Conservation (phyloP, 2,797 vertebrate species). For the Mastacembelus armatus region DNA sequence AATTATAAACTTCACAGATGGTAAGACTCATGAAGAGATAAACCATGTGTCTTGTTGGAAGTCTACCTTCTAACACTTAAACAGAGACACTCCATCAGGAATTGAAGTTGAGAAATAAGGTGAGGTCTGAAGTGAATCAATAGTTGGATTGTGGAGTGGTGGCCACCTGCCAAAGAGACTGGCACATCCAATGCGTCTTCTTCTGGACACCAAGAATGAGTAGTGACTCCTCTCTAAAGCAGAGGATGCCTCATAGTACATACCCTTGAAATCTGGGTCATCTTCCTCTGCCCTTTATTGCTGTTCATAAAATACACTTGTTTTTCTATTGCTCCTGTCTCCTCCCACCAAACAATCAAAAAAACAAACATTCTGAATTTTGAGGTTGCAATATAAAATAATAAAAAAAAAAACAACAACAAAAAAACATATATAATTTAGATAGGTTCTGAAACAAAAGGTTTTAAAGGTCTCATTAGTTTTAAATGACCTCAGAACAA, state of each 20-base stretch:
- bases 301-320: not conserved
- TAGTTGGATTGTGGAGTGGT: slow-evolving; percentile 80
- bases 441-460: slow-evolving; percentile 11
- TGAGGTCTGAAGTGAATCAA: slow-evolving; percentile 83
- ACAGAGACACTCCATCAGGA: slow-evolving; percentile 81
- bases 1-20: slow-evolving; percentile 62
- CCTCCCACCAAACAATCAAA: not conserved
- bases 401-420: slow-evolving; percentile 25
- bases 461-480: slow-evolving; percentile 55
- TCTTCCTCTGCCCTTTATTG: slow-evolving; percentile 6
- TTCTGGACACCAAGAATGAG: slow-evolving; percentile 75
- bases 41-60: slow-evolving; percentile 72
- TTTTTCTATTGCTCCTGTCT: not conserved
- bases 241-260: slow-evolving; percentile 30
- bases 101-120: slow-evolving; percentile 86
- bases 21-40: slow-evolving; percentile 76
- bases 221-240: slow-evolving; percentile 66
- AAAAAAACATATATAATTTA: slow-evolving; percentile 30
- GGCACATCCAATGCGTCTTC: slow-evolving; percentile 83
- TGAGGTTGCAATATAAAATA: slow-evolving; percentile 8
- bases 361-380: slow-evolving; percentile 3
- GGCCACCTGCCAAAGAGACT: slow-evolving; percentile 83
- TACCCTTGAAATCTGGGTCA: slow-evolving; percentile 31
- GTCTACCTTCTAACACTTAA: slow-evolving; percentile 75
- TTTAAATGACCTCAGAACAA: slow-evolving; percentile 77